Conservation (phyloP, 2,888 invertebrate species). For the Azorinus chamasolen region DNA sequence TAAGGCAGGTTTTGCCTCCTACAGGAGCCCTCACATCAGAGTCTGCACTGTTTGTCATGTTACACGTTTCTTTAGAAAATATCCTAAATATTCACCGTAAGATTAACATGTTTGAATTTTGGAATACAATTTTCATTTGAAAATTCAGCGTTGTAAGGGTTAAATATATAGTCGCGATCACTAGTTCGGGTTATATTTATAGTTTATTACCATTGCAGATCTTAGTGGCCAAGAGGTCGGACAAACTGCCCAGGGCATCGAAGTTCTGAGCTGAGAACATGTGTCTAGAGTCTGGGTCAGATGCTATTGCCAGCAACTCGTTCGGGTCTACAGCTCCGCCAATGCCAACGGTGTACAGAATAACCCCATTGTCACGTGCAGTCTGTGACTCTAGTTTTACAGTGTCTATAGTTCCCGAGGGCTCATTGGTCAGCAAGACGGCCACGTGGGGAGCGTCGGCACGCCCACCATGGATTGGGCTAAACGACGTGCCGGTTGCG, state of each 20-base stretch:
- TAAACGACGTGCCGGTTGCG: conserved; percentile 74
- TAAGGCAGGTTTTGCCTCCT: too few relatives aligned
- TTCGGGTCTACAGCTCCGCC: conserved; percentile 64
- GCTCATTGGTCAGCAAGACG: conserved; percentile 72
- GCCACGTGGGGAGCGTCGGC: conserved; percentile 69
- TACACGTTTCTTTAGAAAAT: too few relatives aligned
- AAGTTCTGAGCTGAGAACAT: conserved; percentile 68
- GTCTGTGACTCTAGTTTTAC: conserved; percentile 72
- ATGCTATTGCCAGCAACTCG: conserved; percentile 74
- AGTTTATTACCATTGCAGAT: conserved; percentile 68
- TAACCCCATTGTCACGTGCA: conserved; percentile 72
- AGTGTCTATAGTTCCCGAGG: conserved; percentile 69
- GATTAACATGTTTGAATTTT: too few relatives aligned
- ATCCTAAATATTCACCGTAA: too few relatives aligned
- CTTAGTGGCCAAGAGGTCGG: conserved; percentile 63
- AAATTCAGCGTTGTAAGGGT: too few relatives aligned
- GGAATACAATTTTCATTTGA: too few relatives aligned
- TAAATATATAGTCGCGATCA: too few relatives aligned
- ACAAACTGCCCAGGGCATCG: conserved; percentile 62
- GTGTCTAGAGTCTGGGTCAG: conserved; percentile 67
- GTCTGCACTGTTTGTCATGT: too few relatives aligned
- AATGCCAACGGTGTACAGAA: conserved; percentile 70
- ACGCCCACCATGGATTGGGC: conserved; percentile 73
- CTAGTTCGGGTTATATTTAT: too few relatives aligned
- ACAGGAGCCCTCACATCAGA: too few relatives aligned